Evolutionary conservation across 2,113 vertebrate genomes (phyloP), one percentile per base, ranked within the genome.

Genomic region (Antechinus stuartii): DNA sequence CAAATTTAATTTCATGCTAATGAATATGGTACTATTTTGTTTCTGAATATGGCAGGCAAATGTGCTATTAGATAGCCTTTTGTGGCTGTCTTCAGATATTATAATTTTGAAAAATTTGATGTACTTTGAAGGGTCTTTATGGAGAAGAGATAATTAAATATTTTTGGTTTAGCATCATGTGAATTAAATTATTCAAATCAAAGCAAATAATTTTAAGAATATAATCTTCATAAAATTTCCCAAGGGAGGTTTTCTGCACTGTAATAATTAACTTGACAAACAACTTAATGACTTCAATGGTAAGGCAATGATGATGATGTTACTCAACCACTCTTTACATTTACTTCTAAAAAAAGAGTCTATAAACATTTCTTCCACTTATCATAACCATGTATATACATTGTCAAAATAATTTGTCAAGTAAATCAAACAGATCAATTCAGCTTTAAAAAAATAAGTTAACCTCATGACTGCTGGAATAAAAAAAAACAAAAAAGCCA

Each of bases 251-350:
- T 56, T 53, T 3, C 89, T 96, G 94, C 94, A 93, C 91, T 61
- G 61, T 93, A 94, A 94, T 14, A 1, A 94, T 94, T 91, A 91
- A 95, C n/a, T 22, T 91, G 94, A 93, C 8, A 96, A 96, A 96
- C 27, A 89, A 4, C 56, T 97, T 95, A 54, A 94, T 0, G 8
- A 95, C 93, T 98, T 96, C 93, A 90, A 47, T 92, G 92, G 26
- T 90, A 89, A 93, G 94, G 91, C 89, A 91, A 61, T 8, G 7
- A 96, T 95, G 42, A 90, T 55, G 97, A 93, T 95, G 11, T n/a
- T 84, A 84, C n/a, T 42, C 68, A 84, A 42, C 68, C 35, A 84
- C 35, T 42, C 35, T 19, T 84, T 42, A 84, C 8, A 23, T 42
- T 42, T 23, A 84, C 19, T 84, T 84, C 19, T 84, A 42, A 23